A percentile compares a stretch with the other conserved stretches of the same genome.
Evolutionary conservation across 2,113 vertebrate genomes (phyloP).

Genomic region (Lasiurus borealis): DNA sequence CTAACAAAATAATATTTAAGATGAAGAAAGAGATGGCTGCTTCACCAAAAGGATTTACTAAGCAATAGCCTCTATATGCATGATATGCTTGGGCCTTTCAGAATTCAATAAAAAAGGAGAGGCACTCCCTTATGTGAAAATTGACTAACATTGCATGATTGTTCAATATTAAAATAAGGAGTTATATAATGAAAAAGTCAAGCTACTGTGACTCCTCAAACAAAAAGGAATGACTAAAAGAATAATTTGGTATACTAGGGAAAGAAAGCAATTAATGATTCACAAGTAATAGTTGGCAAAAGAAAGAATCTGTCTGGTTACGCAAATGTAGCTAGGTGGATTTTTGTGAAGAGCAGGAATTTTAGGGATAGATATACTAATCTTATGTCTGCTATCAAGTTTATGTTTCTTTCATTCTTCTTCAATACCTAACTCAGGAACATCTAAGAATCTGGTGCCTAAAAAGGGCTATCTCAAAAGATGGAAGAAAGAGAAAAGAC

Average conservation of each 20-base stretch:
- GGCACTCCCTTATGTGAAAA: not conserved
- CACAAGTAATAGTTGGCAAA: not conserved
- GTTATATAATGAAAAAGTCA: constrained; percentile 52
- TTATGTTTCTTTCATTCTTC: constrained; percentile 11
- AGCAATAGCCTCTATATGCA: not conserved
- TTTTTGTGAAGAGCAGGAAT: not conserved
- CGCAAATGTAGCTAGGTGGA: not conserved
- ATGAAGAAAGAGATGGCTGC: constrained; percentile 40
- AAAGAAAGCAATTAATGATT: not conserved
- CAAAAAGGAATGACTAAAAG: constrained; percentile 20
- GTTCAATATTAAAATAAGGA: constrained; percentile 36
- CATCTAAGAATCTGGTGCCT: constrained; percentile 24
- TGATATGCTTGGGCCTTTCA: constrained; percentile 16
- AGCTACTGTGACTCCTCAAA: constrained; percentile 35
- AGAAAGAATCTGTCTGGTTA: not conserved
- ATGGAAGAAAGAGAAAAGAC: not conserved
- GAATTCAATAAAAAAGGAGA: constrained; percentile 47
- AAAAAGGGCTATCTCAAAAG: constrained; percentile 40
- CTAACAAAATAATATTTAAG: constrained; percentile 60
- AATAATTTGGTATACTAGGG: not conserved
- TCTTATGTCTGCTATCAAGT: constrained; percentile 6
- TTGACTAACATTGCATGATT: not conserved
- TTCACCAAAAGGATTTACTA: constrained; percentile 66
- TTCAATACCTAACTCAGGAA: constrained; percentile 34
- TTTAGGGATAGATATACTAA: constrained; percentile 7